Percentiles rank a stretch among this genome's conserved stretches.
phyloP scores from a whole-genome alignment of 2,888 invertebrate genomes.

The Trachelus troglodyta region DNA sequence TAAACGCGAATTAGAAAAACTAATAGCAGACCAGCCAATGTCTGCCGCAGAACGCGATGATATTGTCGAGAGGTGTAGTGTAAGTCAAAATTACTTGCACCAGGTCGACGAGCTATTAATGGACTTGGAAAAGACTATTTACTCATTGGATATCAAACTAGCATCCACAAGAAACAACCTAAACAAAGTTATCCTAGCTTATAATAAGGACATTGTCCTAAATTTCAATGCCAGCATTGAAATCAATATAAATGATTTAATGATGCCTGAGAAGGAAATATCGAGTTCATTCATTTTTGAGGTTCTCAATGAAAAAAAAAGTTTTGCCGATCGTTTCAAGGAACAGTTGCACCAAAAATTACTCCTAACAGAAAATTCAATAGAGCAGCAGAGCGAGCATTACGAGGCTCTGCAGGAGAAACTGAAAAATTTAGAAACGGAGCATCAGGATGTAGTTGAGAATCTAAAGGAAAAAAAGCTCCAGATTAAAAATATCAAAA shows the following conservation, averaged over 20 bases:
- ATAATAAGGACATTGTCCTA: slow-evolving; percentile 53
- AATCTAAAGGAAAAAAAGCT: slow-evolving; percentile 40
- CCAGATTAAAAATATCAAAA: slow-evolving; percentile 36
- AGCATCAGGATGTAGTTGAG: slow-evolving; percentile 28
- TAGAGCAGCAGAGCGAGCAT: slow-evolving; percentile 28
- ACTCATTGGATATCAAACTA: slow-evolving; percentile 50
- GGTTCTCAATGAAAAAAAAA: slow-evolving; percentile 30
- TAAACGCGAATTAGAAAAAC: slow-evolving; percentile 36
- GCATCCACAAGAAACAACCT: slow-evolving; percentile 46
- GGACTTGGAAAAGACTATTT: slow-evolving; percentile 54
- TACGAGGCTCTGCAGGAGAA: slow-evolving; percentile 38
- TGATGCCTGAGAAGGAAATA: slow-evolving; percentile 49
- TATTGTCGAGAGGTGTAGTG: slow-evolving; percentile 44
- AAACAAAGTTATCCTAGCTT: slow-evolving; percentile 47
- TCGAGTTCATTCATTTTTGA: slow-evolving; percentile 37
- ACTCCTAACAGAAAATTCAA: slow-evolving; percentile 17
- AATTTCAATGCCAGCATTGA: slow-evolving; percentile 32
- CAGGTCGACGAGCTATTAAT: slow-evolving; percentile 49
- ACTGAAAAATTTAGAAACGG: slow-evolving; percentile 30
- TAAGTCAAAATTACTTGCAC: slow-evolving; percentile 42
- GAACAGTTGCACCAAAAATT: slow-evolving; percentile 32
- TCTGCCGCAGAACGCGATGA: slow-evolving; percentile 44
- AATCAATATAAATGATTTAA: slow-evolving; percentile 42
- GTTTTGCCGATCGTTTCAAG: slow-evolving; percentile 29
- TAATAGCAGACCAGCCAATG: slow-evolving; percentile 52